Conservation (phyloP, 2,888 invertebrate species). For the Habrosyne pyritoides region DNA sequence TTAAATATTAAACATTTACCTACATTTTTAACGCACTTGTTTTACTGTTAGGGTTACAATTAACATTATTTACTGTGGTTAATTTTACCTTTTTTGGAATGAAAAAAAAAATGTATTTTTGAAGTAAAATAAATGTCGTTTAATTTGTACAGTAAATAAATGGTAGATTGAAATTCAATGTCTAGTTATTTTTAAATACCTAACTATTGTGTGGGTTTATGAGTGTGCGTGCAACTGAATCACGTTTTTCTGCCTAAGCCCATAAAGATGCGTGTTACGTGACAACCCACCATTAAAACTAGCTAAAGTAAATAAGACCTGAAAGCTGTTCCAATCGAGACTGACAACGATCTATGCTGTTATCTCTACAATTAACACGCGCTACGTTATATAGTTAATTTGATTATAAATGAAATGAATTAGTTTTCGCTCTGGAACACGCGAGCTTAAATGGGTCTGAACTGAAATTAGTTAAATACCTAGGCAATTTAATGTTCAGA, state of each 20-base stretch:
- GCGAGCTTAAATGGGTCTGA: neutral
- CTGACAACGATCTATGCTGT: neutral
- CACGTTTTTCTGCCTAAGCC: neutral
- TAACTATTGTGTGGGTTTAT: no score
- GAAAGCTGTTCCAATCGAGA: neutral
- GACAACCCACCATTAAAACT: neutral
- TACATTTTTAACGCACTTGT: neutral
- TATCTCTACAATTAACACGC: neutral
- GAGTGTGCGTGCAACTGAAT: neutral
- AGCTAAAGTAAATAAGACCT: neutral
- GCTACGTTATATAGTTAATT: neutral
- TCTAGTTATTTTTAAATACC: no score
- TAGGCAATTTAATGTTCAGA: neutral
- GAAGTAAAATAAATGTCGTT: neutral
- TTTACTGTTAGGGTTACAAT: neutral
- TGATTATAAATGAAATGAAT: neutral
- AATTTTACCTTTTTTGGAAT: neutral
- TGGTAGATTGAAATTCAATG: no score
- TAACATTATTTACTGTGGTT: neutral
- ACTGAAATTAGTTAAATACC: neutral
- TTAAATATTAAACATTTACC: slow-evolving; percentile 2
- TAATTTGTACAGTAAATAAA: no score
- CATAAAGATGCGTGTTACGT: neutral
- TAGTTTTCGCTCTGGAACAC: neutral
- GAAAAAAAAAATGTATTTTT: neutral